Base-by-base conservation (phyloP, 2,888 invertebrate genomes). In the Strigamia crassipes region DNA sequence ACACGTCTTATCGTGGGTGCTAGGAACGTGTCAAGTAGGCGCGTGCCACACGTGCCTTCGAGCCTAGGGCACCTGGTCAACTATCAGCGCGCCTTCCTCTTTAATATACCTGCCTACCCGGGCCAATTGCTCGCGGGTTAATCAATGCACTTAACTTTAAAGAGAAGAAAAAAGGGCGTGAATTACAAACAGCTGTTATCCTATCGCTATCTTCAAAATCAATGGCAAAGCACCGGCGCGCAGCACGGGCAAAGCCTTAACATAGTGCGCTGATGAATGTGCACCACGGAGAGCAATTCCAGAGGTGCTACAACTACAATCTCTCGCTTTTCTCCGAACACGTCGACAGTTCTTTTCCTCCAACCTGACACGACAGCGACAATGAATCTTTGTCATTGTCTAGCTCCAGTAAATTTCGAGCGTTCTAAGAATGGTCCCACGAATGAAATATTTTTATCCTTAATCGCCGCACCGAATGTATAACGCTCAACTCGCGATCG, bases 381-480 rank as follows among this genome's bases (percentile, higher is more conserved):
- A 15, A 73, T 73, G 73, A 73, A 73, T 73, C 73, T 73, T 73
- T 73, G 73, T 73, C 73, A 73, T 73, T 73, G 73, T 73, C 73
- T 73, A 1, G 27, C 73, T 12, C 31, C 31, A 73, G 27, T 73
- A 73, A 73, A 73, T 73, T 73, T 31, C 73, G 13, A 73, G 13
- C 15, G 27, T 31, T 27, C 31, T 73, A 73, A 23, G 23, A 66
- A 51, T n/a, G 51, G 23, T 8, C 66, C 66, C 23, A 66, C 27
- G 73, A 73, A 73, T 73, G 27, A 73, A 73, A 73, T 8, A 73
- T 73, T 27, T 31, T 15, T 73, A 3, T 66, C 15, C 23, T 13
- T 66, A 1, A 27, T 27, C 27, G 27, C 27, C 27, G 3, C 3
- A 27, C 27, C 27, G 3, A 27, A 27, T 27, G 27, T 27, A 3